A percentile compares a stretch with the other conserved stretches of the same genome.
Conservation (phyloP, 2,797 vertebrate species). For the Balearica regulorum region DNA sequence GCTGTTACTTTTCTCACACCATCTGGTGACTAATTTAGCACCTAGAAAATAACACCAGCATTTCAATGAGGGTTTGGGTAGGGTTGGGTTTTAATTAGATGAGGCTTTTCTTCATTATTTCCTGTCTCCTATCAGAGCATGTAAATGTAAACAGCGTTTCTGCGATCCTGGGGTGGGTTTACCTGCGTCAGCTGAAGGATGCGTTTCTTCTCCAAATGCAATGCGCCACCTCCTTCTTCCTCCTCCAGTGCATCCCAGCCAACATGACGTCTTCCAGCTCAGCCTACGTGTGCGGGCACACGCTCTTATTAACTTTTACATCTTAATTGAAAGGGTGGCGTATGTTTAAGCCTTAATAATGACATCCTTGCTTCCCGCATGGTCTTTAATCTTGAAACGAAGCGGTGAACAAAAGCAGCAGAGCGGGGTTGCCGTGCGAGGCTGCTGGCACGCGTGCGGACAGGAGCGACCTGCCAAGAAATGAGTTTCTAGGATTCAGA, state of each 20-base stretch:
- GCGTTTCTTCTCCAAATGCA: neutral
- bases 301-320: neutral
- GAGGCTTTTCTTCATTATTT: neutral
- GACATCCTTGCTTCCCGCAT: neutral
- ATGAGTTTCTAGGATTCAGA: neutral
- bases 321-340: neutral
- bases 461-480: neutral
- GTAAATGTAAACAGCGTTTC: fast-evolving
- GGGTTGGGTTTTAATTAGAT: neutral
- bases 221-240: neutral
- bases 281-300: neutral
- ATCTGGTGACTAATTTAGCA: neutral
- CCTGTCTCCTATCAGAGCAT: neutral
- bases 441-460: fast-evolving
- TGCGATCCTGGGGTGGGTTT: fast-evolving
- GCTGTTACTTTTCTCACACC: neutral
- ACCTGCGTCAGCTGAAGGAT: neutral
- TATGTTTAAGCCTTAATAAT: neutral
- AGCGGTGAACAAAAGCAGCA: neutral
- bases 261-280: fast-evolving
- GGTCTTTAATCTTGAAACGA: neutral
- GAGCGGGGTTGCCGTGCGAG: fast-evolving
- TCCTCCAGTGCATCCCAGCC: neutral
- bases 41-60: neutral
- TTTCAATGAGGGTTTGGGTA: neutral